Base-by-base conservation (phyloP, 2,888 invertebrate species). In the Stenoptilia bipunctidactyla region DNA sequence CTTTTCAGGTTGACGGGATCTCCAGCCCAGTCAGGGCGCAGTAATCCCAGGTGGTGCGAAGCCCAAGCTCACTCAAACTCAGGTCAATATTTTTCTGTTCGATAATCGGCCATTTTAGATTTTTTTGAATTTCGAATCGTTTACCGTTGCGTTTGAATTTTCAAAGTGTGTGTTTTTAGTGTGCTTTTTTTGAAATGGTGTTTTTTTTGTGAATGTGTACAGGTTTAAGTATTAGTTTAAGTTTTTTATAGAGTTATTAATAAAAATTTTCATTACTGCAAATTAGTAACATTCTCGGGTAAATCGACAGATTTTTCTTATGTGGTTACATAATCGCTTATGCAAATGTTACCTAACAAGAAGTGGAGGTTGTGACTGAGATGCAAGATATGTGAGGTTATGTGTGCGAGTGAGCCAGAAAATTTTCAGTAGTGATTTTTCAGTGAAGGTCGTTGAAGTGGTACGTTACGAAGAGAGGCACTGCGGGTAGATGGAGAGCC, bases 31-130 rank as follows among this genome's bases (percentile, higher is more conserved):
- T 82, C 74, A 65, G 79, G 77, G 73, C 68, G 66, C 71, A 73
- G 71, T 66, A 69, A 58, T 59, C 65, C 79, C 75, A 79, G 82
- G n/a, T n/a, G 79, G 82, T 72, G 77, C 74, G 62, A 66, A 75
- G 75, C 73, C 64, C 67, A 61, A 65, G 64, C 59, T 67, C 53
- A 53, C 61, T 51, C 50, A 55, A 58, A 58, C 51, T 52, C 72
- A 80, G 80, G 80, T 82, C 58, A 70, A 68, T 76, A 70, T 70
- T 45, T 52, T 37, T 42, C 47, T 51, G 51, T 52, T 42, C 41
- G 27, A 40, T 13, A n/a, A 45, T 46, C 39, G 57, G 50, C 55
- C 61, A 61, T 65, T 66, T 49, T 61, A 62, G 50, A 38, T 48
- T 47, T 52, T 56, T 54, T 43, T 42, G 51, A 55, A 48, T 51